A percentile compares a stretch with the other conserved stretches of the same genome.
Conservation (phyloP, 2,797 vertebrate species). For the Sphaeramia orbicularis region DNA sequence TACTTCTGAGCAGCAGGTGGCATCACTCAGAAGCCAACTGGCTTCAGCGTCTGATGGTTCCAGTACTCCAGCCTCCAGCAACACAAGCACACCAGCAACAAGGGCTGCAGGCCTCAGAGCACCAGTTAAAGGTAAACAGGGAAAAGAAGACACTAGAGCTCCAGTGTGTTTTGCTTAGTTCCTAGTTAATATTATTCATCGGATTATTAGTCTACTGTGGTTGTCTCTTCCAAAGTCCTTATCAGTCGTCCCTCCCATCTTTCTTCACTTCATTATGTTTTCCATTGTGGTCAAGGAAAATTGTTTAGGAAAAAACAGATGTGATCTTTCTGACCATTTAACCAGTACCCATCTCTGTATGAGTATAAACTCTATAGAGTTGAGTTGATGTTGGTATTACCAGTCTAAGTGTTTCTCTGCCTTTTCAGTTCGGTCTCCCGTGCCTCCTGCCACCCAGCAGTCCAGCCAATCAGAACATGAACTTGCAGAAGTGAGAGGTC, state of each 20-base stretch:
- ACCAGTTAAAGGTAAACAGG: slow-evolving; percentile 65
- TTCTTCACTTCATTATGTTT: too few relatives aligned
- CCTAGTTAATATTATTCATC: too few relatives aligned
- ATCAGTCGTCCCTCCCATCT: too few relatives aligned
- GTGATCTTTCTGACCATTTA: too few relatives aligned
- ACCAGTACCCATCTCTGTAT: too few relatives aligned
- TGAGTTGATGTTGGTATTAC: too few relatives aligned
- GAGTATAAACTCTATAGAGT: too few relatives aligned
- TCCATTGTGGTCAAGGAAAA: too few relatives aligned
- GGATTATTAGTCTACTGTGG: too few relatives aligned
- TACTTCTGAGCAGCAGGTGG: slow-evolving; percentile 90
- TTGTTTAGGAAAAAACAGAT: too few relatives aligned
- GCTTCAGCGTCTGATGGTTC: slow-evolving; percentile 69
- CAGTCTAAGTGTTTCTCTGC: background rate
- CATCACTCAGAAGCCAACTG: slow-evolving; percentile 86
- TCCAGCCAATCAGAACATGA: slow-evolving; percentile 82
- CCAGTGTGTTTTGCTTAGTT: background rate
- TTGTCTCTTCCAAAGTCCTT: too few relatives aligned
- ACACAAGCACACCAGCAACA: slow-evolving; percentile 40
- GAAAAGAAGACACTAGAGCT: background rate
- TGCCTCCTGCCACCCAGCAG: slow-evolving; percentile 55
- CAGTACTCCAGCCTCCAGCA: slow-evolving; percentile 31
- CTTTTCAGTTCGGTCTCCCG: slow-evolving; percentile 56
- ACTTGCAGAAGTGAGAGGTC: slow-evolving; percentile 87
- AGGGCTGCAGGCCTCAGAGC: slow-evolving; percentile 58